These are phyloP conservation scores for Chymomyza amoena DNA, from an alignment of 2,888 invertebrate species.

Conservation along the genomic window DNA sequence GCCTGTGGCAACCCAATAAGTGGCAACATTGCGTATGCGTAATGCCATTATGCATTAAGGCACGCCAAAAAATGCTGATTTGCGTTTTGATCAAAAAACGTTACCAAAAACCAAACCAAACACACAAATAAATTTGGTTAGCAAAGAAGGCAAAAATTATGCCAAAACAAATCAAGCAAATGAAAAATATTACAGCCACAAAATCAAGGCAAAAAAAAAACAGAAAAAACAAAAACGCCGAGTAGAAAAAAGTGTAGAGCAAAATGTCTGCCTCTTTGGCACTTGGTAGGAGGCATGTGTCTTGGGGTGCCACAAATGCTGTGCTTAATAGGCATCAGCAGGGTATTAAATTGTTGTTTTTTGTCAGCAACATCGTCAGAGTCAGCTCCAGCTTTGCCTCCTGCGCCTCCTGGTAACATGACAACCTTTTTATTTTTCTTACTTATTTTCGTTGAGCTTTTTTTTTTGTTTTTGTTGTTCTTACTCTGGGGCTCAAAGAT, in stretches of 20 bases:
- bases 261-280: not conserved
- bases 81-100: conserved; percentile 51
- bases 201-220: conserved; percentile 63
- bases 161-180: conserved; percentile 73
- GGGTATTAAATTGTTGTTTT: conserved; percentile 71
- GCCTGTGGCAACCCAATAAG: not conserved
- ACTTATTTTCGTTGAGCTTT: not conserved
- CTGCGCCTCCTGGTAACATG: conserved; percentile 52
- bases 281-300: not conserved
- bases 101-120: conserved; percentile 6
- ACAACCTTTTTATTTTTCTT: conserved; percentile 57
- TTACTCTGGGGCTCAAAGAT: conserved; percentile 34
- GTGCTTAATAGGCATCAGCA: conserved; percentile 74
- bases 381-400: conserved; percentile 34
- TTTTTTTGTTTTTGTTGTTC: not conserved
- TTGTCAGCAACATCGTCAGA: conserved; percentile 29
- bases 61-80: conserved; percentile 58
- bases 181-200: conserved; percentile 68
- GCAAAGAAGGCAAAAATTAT: conserved; percentile 50
- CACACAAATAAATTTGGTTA: not conserved
- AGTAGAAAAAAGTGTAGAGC: not conserved
- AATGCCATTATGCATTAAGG: conserved; percentile 45
- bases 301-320: conserved; percentile 64
- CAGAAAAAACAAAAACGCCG: conserved; percentile 43
- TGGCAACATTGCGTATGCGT: conserved; percentile 52